Evolutionary conservation across 2,797 vertebrate genomes (phyloP).

Genomic region (Serranus cabrilla): DNA sequence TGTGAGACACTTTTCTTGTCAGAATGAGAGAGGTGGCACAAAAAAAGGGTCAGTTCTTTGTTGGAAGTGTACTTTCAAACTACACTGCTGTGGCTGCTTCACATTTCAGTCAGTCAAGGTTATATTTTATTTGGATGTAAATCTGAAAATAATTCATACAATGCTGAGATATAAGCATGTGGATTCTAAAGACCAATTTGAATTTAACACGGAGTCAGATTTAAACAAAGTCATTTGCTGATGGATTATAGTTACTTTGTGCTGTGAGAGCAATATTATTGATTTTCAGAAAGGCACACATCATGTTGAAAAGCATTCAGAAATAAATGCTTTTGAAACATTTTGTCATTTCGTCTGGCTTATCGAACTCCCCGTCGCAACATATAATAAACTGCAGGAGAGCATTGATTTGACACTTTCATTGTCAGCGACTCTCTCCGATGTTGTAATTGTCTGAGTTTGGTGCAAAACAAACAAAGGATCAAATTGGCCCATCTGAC

Average conservation of each 20-base stretch:
- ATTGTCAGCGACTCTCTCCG: conserved; percentile 49
- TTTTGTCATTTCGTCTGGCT: conserved; percentile 58
- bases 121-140: conserved; percentile 17
- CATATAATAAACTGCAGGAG: conserved; percentile 54
- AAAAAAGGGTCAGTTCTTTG: conserved; percentile 4
- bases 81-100: background rate
- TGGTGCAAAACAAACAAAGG: conserved; percentile 73
- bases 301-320: conserved; percentile 41
- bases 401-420: conserved; percentile 68
- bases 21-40: conserved; percentile 6
- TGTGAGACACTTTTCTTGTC: conserved; percentile 9
- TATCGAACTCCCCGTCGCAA: conserved; percentile 53
- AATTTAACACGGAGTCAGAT: conserved; percentile 51
- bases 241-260: conserved; percentile 63
- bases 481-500: conserved; percentile 68
- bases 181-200: conserved; percentile 38
- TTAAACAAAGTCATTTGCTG: conserved; percentile 57
- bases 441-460: conserved; percentile 61
- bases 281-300: conserved; percentile 54
- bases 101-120: conserved; percentile 7
- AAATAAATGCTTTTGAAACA: conserved; percentile 59
- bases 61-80: conserved; percentile 1
- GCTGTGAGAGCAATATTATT: conserved; percentile 58
- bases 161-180: conserved; percentile 32
- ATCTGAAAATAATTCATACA: conserved; percentile 36